Evolutionary conservation across 1,140 invertebrate species (phyloP).

Genomic region (Trichoplusia ni): DNA sequence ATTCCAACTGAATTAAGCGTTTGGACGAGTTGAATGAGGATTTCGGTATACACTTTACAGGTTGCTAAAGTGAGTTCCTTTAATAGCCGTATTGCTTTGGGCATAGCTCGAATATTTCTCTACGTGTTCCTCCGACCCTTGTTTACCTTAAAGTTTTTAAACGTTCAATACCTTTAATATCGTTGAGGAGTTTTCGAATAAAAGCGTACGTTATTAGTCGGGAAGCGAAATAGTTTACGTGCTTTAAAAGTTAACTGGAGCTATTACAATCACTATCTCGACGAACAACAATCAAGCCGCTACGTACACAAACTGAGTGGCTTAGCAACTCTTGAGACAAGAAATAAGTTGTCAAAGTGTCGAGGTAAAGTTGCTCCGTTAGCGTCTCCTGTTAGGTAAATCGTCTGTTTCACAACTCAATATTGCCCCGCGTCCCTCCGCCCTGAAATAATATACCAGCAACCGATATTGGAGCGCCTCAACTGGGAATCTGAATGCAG

Average conservation of each 20-base stretch:
- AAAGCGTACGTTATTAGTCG: constrained; percentile 22
- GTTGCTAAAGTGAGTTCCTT: constrained; percentile 61
- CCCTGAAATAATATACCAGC: constrained; percentile 76
- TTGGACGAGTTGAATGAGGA: constrained; percentile 71
- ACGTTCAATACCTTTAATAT: constrained; percentile 21
- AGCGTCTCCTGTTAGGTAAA: constrained; percentile 75
- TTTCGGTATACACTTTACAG: constrained; percentile 70
- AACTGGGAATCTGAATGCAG: constrained; percentile 64
- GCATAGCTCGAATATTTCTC: constrained; percentile 50
- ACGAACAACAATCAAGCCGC: constrained; percentile 66
- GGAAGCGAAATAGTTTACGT: constrained; percentile 21
- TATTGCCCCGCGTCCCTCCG: constrained; percentile 63
- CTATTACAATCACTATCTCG: constrained; percentile 53
- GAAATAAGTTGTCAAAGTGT: constrained; percentile 81
- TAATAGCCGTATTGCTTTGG: constrained; percentile 52
- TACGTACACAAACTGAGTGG: constrained; percentile 68
- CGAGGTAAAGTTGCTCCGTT: constrained; percentile 73
- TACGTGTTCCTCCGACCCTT: constrained; percentile 43
- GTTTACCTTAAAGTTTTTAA: constrained; percentile 44
- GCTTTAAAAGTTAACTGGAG: constrained; percentile 37
- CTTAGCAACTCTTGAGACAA: constrained; percentile 73
- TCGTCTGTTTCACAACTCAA: constrained; percentile 77
- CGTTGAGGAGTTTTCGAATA: constrained; percentile 17
- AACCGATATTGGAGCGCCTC: constrained; percentile 70
- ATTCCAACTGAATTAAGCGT: constrained; percentile 76